Base-by-base conservation (phyloP, 2,797 vertebrate species). In the Malacoraja senta region DNA sequence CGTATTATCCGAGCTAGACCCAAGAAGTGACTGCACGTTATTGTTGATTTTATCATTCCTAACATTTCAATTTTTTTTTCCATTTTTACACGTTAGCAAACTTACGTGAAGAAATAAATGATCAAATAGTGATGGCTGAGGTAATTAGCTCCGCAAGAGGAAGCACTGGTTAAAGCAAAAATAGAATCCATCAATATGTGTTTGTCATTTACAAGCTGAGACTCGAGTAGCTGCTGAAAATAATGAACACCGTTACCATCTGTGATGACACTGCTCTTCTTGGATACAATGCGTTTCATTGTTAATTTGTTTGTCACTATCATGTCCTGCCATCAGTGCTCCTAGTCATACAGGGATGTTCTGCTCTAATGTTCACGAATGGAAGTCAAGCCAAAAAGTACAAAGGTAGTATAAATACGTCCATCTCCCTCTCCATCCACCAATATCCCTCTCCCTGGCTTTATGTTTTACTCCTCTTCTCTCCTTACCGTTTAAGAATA, bases 51-150 rank as follows among this genome's bases (percentile, higher is more conserved):
- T 53, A 92, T 72, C 71, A 32, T 91, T 17, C 90, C 72, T 53
- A 74, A 72, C 90, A 74, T 71, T 74, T 44, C 68, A 74, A 3
- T 91, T 74, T 29, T 74, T 68, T 91, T 53, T 91, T 68, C 15
- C 12, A 13, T 38, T 71, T 44, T 72, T 74, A 72, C 21, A 15
- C 0, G 44, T 15, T 19, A 74, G 21, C 24, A 26, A 21, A 72
- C 24, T 91, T 74, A 44, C 13, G 21, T 29, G 68, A 26, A 72
- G 68, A 44, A 91, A 53, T 74, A 74, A 74, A 72, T 38, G 38
- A 91, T 91, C 35, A 91, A 91, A 91, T 91, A 15, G 24, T 91
- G 65, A 91, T 91, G 35, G 13, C 90, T 71, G 24, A 71, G 65
- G 88, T 21, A 35, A 91, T 44, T 61, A 53, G 10, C 15, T 74